Percentiles rank a stretch among this genome's conserved stretches.
Evolutionary conservation across 37 sponge, comb jelly and placozoan genomes (phyloP).

Genomic region (Geodia barretti): DNA sequence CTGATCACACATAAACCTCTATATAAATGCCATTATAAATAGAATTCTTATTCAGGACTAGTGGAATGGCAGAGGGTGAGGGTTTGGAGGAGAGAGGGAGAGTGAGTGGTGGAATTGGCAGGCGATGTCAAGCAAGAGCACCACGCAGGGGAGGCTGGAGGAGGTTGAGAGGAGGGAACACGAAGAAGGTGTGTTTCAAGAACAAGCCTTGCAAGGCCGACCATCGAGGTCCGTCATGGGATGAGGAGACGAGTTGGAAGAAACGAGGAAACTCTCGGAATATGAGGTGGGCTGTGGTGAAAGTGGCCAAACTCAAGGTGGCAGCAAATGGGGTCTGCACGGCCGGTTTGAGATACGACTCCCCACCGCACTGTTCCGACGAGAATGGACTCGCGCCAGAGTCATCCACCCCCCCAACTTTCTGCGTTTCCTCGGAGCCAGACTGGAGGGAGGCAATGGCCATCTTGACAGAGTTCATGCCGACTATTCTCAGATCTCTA

Average conservation of each 20-base stretch:
- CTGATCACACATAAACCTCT: too few relatives aligned
- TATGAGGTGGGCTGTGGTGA: conserved; percentile 65
- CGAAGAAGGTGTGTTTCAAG: too few relatives aligned
- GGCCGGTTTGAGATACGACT: conserved; percentile 37
- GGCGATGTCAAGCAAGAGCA: too few relatives aligned
- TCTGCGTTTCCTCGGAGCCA: too few relatives aligned
- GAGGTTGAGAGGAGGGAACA: too few relatives aligned
- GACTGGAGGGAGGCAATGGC: conserved; percentile 2
- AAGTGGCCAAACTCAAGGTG: conserved; percentile 54
- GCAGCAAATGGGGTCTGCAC: conserved; percentile 70
- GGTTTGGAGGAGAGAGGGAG: too few relatives aligned
- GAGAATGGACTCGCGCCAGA: conserved; percentile 62
- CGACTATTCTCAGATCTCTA: conserved; percentile 56
- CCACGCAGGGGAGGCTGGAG: too few relatives aligned
- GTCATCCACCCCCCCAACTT: conserved; percentile 66
- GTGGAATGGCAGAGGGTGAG: too few relatives aligned
- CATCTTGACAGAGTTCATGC: conserved; percentile 71
- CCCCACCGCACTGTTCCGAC: conserved; percentile 29
- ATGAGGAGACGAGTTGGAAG: conserved; percentile 43
- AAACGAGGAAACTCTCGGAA: conserved; percentile 44
- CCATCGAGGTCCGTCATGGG: conserved; percentile 43
- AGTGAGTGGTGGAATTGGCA: too few relatives aligned
- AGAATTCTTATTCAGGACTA: too few relatives aligned
- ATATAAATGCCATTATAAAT: too few relatives aligned
- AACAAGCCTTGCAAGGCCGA: too few relatives aligned